Percentiles rank a stretch among this genome's conserved stretches.
Evolutionary conservation across 2,113 vertebrate species (phyloP).

Genomic region (Vanacampus margaritifer): DNA sequence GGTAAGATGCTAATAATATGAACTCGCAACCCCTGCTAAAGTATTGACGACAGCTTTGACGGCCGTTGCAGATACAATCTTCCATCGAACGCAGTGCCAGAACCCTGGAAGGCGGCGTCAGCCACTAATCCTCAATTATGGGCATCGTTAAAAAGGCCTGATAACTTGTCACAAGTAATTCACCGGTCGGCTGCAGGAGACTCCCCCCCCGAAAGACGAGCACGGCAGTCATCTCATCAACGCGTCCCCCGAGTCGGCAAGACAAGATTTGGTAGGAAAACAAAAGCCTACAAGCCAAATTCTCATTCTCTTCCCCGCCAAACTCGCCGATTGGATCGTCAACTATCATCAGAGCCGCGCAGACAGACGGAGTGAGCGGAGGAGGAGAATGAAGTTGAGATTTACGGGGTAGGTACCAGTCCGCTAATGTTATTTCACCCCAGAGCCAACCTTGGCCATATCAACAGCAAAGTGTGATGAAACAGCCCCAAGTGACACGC

Average conservation of each 20-base stretch:
- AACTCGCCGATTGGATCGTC: slow-evolving; percentile 60
- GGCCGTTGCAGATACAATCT: slow-evolving; percentile 55
- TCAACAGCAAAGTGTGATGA: slow-evolving; percentile 38
- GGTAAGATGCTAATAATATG: slow-evolving; percentile 31
- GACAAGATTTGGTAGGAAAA: slow-evolving; percentile 17
- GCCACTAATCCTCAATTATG: slow-evolving; percentile 60
- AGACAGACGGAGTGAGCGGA: slow-evolving; percentile 24
- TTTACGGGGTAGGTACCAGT: slow-evolving; percentile 44
- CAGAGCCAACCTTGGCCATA: slow-evolving; percentile 41
- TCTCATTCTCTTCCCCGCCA: slow-evolving; percentile 37
- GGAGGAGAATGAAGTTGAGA: slow-evolving; percentile 35
- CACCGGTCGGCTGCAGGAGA: slow-evolving; percentile 34
- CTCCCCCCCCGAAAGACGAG: slow-evolving; percentile 53
- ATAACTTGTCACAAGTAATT: slow-evolving; percentile 67
- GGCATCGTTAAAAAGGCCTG: slow-evolving; percentile 48
- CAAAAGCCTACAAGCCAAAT: slow-evolving; percentile 38
- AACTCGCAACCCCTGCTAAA: slow-evolving; percentile 38
- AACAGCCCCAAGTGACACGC: slow-evolving; percentile 45
- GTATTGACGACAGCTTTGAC: slow-evolving; percentile 44
- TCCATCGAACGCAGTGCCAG: slow-evolving; percentile 58
- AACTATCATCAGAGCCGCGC: slow-evolving; percentile 45
- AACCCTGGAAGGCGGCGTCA: slow-evolving; percentile 47
- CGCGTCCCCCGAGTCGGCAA: background rate
- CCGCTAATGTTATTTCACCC: slow-evolving; percentile 47
- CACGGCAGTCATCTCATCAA: slow-evolving; percentile 38